These are phyloP conservation scores for Scaeva pyrastri DNA, from an alignment of 2,888 invertebrate genomes.

Conservation along the genomic window DNA sequence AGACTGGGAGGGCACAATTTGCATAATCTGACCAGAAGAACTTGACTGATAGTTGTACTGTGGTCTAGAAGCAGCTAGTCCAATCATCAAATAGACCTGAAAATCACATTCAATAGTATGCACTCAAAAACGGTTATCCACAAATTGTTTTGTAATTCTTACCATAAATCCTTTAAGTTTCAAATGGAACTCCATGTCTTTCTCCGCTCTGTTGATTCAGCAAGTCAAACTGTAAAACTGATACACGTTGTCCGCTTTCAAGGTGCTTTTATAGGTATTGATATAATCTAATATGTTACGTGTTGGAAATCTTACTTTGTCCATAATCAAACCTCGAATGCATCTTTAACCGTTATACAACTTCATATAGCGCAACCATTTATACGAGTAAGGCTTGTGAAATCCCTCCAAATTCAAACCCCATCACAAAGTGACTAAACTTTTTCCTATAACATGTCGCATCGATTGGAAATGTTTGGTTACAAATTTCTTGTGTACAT, in stretches of 20 bases:
- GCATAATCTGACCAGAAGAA: constrained; percentile 14
- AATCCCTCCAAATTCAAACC: constrained; percentile 21
- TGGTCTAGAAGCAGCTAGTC: constrained; percentile 32
- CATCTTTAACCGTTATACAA: constrained; percentile 66
- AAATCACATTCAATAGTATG: neutral
- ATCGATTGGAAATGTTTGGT: neutral
- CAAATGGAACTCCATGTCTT: constrained; percentile 17
- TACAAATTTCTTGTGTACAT: constrained; percentile 20
- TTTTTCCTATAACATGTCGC: neutral
- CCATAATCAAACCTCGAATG: constrained; percentile 47
- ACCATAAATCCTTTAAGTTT: constrained; percentile 42
- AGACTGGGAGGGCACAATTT: constrained; percentile 45
- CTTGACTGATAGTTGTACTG: constrained; percentile 52
- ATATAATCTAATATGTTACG: constrained; percentile 52
- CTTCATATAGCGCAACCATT: constrained; percentile 39
- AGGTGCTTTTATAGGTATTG: constrained; percentile 61
- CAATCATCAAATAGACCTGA: constrained; percentile 39
- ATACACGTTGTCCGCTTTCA: constrained; percentile 34
- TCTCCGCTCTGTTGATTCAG: constrained; percentile 27
- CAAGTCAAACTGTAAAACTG: constrained; percentile 54
- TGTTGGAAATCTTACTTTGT: constrained; percentile 8
- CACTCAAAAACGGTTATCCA: neutral
- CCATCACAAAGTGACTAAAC: neutral
- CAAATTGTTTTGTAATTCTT: neutral
- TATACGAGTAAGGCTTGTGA: constrained; percentile 52